Base-by-base conservation (phyloP, 2,888 invertebrate genomes). In the Nomada fabriciana region DNA sequence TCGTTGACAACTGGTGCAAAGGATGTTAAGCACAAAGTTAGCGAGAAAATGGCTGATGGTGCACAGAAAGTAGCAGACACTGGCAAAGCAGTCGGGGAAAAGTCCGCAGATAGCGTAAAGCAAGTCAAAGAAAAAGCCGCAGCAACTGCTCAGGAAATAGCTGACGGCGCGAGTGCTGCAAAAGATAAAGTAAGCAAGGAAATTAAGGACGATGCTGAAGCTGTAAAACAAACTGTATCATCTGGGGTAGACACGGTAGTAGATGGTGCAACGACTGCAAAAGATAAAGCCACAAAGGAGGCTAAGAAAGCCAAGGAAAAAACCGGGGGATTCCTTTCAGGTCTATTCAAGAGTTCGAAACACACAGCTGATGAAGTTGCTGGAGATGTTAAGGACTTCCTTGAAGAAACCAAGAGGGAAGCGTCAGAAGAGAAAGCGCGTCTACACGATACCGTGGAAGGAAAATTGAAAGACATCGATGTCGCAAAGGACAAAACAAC, bases 61-160 rank as follows among this genome's bases (percentile, higher is more conserved):
- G 61, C 63, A 1, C 80, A 89, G 7, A 80, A 81, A 57, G 61
- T 83, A 13, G 73, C 79, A 2, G 95, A 94, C 90, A 94, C 94
- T 88, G 94, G 94, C 86, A 95, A 95, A 53, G 91, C 94, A 0
- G 94, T 94, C 25, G 95, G 64, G 11, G 84, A 87, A 5, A 87
- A 85, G 76, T 57, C 80, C 2, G 36, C 57, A 42, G 72, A 64
- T 4, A 74, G 73, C 63, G 75, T 74, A 10, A 81, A 85, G 36
- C 77, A 68, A 50, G 50, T 68, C 3, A 78, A 82, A 10, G 79
- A 85, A 3, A 78, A 75, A 63, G 64, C 10, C 68, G 85, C 11
- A 80, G 81, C 2, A 25, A 85, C n/a, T 1, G 64, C 59, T 0
- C 15, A 42, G 3, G 76, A 87, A 42, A 81, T 85, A 11, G 36